Conservation (phyloP, 2,113 vertebrate species). For the Thamnophis sirtalis region DNA sequence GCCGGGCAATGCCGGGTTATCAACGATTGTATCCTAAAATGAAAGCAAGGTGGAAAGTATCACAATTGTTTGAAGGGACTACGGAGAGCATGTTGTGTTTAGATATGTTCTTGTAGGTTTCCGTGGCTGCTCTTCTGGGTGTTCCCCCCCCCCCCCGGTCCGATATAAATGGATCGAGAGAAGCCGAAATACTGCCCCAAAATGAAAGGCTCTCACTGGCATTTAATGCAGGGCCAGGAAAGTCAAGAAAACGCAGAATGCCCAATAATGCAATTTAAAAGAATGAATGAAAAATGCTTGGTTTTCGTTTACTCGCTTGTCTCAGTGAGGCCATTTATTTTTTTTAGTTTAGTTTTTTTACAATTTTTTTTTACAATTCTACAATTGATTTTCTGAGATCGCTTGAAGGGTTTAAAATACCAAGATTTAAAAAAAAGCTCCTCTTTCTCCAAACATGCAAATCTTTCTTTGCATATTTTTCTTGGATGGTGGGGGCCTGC, state of each 20-base stretch:
- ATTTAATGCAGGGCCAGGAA: neutral
- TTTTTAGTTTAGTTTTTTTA: too few species aligned
- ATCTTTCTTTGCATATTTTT: neutral
- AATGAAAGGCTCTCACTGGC: neutral
- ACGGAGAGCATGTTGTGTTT: too few species aligned
- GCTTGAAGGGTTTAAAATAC: neutral
- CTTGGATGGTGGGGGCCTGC: neutral
- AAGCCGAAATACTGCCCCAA: neutral
- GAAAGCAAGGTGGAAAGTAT: neutral
- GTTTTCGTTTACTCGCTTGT: neutral
- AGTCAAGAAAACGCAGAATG: neutral
- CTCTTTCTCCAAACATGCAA: neutral
- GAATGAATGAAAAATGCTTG: neutral
- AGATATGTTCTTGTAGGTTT: neutral
- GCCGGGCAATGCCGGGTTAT: too few species aligned
- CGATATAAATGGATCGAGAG: neutral
- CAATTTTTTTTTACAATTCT: neutral
- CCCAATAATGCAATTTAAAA: neutral
- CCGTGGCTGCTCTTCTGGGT: accelerated
- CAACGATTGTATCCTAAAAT: neutral
- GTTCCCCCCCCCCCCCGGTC: neutral
- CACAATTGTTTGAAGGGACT: neutral
- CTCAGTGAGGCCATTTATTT: neutral
- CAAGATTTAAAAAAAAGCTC: neutral
- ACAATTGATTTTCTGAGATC: neutral